These are phyloP conservation scores for Pristionchus exspectatus DNA, from an alignment of 2,888 invertebrate species.

Conservation along the genomic window DNA sequence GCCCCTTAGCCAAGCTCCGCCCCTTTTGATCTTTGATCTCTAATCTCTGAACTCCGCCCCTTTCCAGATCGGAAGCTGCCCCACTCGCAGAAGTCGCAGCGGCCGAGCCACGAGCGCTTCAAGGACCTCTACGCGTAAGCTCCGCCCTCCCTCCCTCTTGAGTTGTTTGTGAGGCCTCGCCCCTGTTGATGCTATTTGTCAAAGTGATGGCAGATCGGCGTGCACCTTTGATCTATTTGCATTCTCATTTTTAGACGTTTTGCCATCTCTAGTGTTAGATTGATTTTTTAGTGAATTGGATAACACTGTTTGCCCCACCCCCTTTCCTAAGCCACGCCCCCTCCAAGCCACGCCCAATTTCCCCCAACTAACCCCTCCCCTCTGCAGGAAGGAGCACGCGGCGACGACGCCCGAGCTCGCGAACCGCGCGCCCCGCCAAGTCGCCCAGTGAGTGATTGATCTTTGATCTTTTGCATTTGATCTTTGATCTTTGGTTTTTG, in stretches of 20 bases:
- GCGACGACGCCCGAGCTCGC: conserved; percentile 10
- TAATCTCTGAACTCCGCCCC: background rate
- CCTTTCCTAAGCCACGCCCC: background rate
- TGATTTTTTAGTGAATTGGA: too few species aligned
- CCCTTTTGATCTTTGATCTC: background rate
- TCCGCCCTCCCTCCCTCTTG: too few species aligned
- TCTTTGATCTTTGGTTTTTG: background rate
- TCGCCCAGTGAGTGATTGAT: conserved; percentile 13
- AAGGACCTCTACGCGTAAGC: conserved; percentile 21
- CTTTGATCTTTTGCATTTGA: background rate
- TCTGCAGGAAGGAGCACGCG: background rate
- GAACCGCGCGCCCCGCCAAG: background rate
- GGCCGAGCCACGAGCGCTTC: conserved; percentile 12
- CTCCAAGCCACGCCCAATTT: background rate
- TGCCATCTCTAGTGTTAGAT: too few species aligned
- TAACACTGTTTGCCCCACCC: background rate
- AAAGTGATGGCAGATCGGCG: too few species aligned
- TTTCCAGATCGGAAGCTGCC: background rate
- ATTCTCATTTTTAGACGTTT: too few species aligned
- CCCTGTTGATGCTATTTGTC: too few species aligned
- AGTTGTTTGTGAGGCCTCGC: too few species aligned
- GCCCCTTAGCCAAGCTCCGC: background rate
- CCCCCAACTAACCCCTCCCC: background rate
- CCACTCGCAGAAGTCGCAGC: background rate
- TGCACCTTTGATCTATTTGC: too few species aligned